Conservation (phyloP, 2,797 vertebrate genomes). For the Cirrhinus mrigala region DNA sequence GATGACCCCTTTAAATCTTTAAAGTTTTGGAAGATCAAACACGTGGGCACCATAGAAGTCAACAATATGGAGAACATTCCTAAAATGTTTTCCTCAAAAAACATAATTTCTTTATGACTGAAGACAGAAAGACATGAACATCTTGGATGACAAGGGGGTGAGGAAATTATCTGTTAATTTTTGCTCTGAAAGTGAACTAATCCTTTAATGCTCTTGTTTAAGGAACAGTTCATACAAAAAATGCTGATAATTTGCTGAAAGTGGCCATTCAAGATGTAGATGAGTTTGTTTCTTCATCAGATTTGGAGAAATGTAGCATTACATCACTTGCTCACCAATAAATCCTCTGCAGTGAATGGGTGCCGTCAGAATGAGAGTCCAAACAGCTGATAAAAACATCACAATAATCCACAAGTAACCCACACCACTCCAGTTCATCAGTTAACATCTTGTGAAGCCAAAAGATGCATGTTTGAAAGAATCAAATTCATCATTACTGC, state of each 20-base stretch:
- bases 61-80: no score
- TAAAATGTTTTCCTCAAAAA: no score
- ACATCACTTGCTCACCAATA: background rate
- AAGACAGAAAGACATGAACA: no score
- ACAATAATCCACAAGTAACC: background rate
- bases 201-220: no score
- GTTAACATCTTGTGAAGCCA: background rate
- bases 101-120: no score
- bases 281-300: background rate
- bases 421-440: background rate
- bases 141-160: no score
- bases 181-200: no score
- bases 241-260: background rate
- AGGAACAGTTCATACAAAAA: background rate
- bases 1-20: no score
- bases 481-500: background rate
- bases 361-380: background rate
- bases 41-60: no score
- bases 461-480: background rate
- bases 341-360: background rate
- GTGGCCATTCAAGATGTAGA: background rate
- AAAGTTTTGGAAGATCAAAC: no score
- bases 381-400: background rate
- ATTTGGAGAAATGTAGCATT: background rate
- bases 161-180: no score